phyloP scores from a whole-genome alignment of 2,113 vertebrate genomes.

The Reinhardtius hippoglossoides region DNA sequence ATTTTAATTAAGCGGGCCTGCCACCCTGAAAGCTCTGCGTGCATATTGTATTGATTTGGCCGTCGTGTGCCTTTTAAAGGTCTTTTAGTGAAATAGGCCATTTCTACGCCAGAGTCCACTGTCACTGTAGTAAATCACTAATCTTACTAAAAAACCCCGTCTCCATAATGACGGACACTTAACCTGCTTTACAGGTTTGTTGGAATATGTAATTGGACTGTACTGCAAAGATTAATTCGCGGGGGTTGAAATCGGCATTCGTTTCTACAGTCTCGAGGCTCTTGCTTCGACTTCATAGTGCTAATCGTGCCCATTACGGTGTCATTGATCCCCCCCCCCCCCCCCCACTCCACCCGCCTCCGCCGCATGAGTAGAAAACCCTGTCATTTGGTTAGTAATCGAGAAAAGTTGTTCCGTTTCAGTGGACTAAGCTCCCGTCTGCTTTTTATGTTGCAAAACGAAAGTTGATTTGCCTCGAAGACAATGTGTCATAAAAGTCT shows the following conservation, averaged over 20 bases:
- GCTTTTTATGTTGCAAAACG: conserved; percentile 73
- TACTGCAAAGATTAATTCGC: conserved; percentile 81
- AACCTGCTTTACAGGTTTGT: conserved; percentile 82
- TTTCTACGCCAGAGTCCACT: too few species aligned
- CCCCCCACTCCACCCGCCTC: conserved; percentile 46
- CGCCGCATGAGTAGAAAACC: conserved; percentile 76
- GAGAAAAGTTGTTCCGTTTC: conserved; percentile 84
- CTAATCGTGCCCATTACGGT: conserved; percentile 88
- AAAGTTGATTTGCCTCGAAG: conserved; percentile 83
- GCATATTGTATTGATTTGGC: background rate
- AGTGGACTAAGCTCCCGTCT: conserved; percentile 73
- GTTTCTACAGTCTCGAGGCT: conserved; percentile 82
- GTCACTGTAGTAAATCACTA: conserved; percentile 39
- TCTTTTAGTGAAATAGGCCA: background rate
- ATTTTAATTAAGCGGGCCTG: conserved; percentile 37
- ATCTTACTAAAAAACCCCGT: conserved; percentile 56
- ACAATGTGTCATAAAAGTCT: conserved; percentile 79
- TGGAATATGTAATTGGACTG: conserved; percentile 79
- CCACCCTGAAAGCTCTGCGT: conserved; percentile 16
- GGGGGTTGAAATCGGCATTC: conserved; percentile 78
- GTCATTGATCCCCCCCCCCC: conserved; percentile 77
- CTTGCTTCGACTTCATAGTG: conserved; percentile 82
- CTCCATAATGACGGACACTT: conserved; percentile 68
- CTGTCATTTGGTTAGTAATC: conserved; percentile 85
- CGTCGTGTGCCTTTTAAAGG: background rate